Evolutionary conservation across 2,113 vertebrate species (phyloP), one percentile per base, ranked within the genome.

Genomic region (Diphyllodes magnificus): DNA sequence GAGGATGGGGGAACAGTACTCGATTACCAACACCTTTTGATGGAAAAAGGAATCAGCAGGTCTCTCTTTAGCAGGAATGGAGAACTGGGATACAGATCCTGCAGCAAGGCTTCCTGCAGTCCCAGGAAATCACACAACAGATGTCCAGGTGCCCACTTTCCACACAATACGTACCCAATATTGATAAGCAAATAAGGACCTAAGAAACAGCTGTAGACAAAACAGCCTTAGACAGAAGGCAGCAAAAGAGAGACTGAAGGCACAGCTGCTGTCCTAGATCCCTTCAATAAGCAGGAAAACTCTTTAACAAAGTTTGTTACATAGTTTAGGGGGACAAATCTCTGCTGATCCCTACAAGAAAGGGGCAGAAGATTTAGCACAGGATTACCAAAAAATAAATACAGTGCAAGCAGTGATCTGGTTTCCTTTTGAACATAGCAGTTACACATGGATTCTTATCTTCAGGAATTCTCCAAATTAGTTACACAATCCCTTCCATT

Each of bases 381-480:
- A 63, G 92, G 88, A 95, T 95, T 96, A 95, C n/a, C 1, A 40
- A 78, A 95, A 92, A 88, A 88, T 83, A 95, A 95, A 97, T 93
- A 93, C 39, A 83, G 68, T 44, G 39, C 39, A 88, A 94, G 22
- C 16, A 63, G 64, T 64, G 68, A 60, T 92, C 82, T 51, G 35
- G 31, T 86, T 95, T 92, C 54, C 91, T 96, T 97, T 94, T 96
- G 95, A 97, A 95, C 92, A 70, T 13, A 73, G 35, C 68, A 66
- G 94, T 93, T 86, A 70, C 51, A 59, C 27, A 81, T 23, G 82
- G 64, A 73, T 92, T 86, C 91, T 95, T 95, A 97, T 95, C 94
- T 63, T 82, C 33, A 88, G 54, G 56, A 93, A 92, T 97, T 86
- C 71, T 81, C 94, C 72, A 92, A 88, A 95, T 86, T 93, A 92